Conservation (phyloP, 2,797 vertebrate species). For the Aplochiton taeniatus region DNA sequence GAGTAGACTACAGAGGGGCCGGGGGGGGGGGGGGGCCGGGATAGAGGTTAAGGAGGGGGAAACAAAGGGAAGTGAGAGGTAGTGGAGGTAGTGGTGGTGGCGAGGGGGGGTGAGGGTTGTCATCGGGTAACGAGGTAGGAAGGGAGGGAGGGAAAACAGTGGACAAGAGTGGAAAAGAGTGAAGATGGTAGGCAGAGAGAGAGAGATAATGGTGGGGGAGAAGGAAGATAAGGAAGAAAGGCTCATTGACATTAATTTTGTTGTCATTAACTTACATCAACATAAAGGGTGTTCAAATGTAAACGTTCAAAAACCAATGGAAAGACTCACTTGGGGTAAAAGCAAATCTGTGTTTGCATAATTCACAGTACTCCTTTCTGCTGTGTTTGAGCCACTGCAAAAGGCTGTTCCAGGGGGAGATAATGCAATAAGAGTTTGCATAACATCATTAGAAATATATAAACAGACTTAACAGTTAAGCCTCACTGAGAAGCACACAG, state of each 20-base stretch:
- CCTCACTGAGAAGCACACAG: no score
- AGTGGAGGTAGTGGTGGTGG: no score
- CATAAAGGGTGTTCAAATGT: not conserved
- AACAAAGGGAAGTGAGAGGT: not conserved
- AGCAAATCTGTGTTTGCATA: conserved; percentile 99
- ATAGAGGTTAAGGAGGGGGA: conserved; percentile 91
- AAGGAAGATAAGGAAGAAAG: conserved; percentile 80
- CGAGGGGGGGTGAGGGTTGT: no score
- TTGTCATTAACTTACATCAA: no score
- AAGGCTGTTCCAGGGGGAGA: conserved; percentile 76
- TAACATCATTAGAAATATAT: no score
- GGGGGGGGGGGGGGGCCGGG: conserved; percentile 96
- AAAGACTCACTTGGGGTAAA: conserved; percentile 98
- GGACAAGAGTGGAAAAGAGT: not conserved
- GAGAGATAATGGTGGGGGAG: conserved; percentile 53
- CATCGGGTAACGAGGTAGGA: no score
- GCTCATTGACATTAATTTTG: no score
- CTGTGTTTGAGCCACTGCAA: conserved; percentile 99
- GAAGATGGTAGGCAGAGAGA: conserved; percentile 2
- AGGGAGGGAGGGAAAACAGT: no score
- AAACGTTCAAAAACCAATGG: not conserved
- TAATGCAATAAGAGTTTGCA: no score
- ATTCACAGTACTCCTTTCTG: conserved; percentile 99
- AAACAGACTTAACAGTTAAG: no score
- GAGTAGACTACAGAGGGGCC: conserved; percentile 99